Conservation (phyloP, 2,888 invertebrate genomes). For the Drosophila nigritarsus region DNA sequence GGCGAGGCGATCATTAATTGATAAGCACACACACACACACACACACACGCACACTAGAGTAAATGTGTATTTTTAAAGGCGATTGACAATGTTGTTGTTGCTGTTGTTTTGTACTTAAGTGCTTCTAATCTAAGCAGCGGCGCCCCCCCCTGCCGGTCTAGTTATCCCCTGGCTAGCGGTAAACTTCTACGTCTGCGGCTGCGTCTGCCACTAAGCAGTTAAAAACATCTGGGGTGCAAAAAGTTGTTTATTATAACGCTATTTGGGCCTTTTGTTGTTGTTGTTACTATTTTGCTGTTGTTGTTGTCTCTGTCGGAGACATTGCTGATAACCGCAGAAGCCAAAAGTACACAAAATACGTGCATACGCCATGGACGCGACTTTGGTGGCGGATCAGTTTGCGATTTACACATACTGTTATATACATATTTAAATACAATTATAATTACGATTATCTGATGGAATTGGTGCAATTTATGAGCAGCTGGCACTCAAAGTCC, state of each 20-base stretch:
- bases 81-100: constrained; percentile 21
- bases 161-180: constrained; percentile 20
- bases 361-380: constrained; percentile 26
- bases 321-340: constrained; percentile 42
- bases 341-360: constrained; percentile 47
- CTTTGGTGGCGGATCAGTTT: constrained; percentile 43
- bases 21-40: constrained; percentile 2
- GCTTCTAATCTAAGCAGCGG: constrained; percentile 46
- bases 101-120: constrained; percentile 47
- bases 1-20: constrained; percentile 34
- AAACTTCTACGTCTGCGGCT: background rate
- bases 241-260: constrained; percentile 65
- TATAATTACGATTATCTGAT: constrained; percentile 18
- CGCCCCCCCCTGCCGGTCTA: constrained; percentile 15
- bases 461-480: constrained; percentile 39
- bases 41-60: background rate
- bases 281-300: constrained; percentile 18
- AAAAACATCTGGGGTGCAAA: constrained; percentile 55
- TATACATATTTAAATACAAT: constrained; percentile 11
- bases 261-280: constrained; percentile 32
- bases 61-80: constrained; percentile 21
- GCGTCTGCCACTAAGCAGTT: constrained; percentile 20
- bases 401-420: constrained; percentile 20
- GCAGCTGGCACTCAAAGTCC: constrained; percentile 21
- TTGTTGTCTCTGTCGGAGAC: constrained; percentile 28